Conservation (phyloP, 2,797 vertebrate species). For the Phalloptychus januarius region DNA sequence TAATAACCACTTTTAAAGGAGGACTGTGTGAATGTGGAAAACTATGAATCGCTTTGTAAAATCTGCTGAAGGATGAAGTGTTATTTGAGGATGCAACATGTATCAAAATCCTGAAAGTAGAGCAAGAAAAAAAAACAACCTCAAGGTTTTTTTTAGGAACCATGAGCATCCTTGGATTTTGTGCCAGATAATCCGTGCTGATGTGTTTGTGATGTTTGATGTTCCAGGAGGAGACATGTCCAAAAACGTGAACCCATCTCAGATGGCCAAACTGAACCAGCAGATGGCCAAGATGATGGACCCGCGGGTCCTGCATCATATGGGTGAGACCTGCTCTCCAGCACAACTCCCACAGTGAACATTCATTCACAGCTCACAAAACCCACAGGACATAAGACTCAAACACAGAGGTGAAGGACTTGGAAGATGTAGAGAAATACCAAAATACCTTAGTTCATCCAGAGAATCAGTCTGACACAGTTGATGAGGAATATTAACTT, state of each 20-base stretch:
- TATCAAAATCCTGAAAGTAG: neutral
- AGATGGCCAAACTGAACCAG: constrained; percentile 98
- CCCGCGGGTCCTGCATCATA: constrained; percentile 97
- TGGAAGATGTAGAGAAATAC: too few relatives aligned
- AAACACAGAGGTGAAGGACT: neutral
- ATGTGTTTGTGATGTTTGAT: constrained; percentile 10
- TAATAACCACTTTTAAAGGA: neutral
- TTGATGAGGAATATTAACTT: neutral
- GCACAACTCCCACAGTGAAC: neutral
- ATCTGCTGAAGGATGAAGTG: neutral
- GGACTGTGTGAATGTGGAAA: neutral
- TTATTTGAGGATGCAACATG: neutral
- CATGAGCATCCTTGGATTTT: neutral
- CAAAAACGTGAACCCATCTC: constrained; percentile 98
- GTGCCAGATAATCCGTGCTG: neutral
- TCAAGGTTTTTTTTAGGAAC: neutral
- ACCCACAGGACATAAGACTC: neutral
- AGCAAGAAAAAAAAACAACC: neutral
- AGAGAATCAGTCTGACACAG: neutral
- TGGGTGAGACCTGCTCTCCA: constrained; percentile 82
- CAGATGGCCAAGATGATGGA: constrained; percentile 99
- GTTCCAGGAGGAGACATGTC: constrained; percentile 95
- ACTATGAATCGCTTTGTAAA: neutral
- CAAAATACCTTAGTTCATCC: neutral
- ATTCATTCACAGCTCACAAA: neutral